Evolutionary conservation across 2,888 invertebrate genomes (phyloP).

Genomic region (Xanthia icteritia): DNA sequence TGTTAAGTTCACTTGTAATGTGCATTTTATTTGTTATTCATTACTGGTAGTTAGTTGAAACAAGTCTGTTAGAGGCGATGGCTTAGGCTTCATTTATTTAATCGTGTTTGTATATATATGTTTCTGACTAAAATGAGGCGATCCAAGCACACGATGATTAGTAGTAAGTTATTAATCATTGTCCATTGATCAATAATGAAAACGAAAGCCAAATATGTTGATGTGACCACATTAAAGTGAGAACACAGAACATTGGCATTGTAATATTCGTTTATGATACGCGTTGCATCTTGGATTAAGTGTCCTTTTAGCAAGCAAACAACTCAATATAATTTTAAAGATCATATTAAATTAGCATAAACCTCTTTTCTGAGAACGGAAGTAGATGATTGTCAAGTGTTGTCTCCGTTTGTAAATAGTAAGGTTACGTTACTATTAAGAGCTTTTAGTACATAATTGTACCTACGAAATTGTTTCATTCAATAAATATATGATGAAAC

Average conservation of each 20-base stretch:
- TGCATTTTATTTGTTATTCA: slow-evolving; percentile 64
- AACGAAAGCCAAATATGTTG: not conserved
- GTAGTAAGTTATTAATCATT: not conserved
- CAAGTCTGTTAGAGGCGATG: slow-evolving; percentile 8
- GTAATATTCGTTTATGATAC: slow-evolving; percentile 10
- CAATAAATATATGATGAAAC: slow-evolving; percentile 79
- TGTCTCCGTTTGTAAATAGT: slow-evolving; percentile 73
- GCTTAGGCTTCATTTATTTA: slow-evolving; percentile 35
- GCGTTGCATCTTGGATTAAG: slow-evolving; percentile 16
- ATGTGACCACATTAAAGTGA: not conserved
- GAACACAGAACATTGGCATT: not conserved
- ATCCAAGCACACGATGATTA: slow-evolving; percentile 5
- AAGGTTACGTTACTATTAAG: slow-evolving; percentile 69
- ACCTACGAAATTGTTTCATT: slow-evolving; percentile 81
- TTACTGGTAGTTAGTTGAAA: slow-evolving; percentile 41
- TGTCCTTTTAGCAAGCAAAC: slow-evolving; percentile 24
- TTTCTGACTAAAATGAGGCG: slow-evolving; percentile 24
- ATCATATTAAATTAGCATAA: slow-evolving; percentile 21
- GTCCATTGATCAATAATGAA: not conserved
- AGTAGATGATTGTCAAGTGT: slow-evolving; percentile 34
- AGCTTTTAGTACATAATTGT: slow-evolving; percentile 74
- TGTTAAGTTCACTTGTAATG: slow-evolving; percentile 69
- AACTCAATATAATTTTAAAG: slow-evolving; percentile 29
- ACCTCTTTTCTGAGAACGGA: slow-evolving; percentile 40
- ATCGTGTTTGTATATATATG: slow-evolving; percentile 56